Conservation (phyloP, 2,797 vertebrate species). For the Pyrocephalus nanus region DNA sequence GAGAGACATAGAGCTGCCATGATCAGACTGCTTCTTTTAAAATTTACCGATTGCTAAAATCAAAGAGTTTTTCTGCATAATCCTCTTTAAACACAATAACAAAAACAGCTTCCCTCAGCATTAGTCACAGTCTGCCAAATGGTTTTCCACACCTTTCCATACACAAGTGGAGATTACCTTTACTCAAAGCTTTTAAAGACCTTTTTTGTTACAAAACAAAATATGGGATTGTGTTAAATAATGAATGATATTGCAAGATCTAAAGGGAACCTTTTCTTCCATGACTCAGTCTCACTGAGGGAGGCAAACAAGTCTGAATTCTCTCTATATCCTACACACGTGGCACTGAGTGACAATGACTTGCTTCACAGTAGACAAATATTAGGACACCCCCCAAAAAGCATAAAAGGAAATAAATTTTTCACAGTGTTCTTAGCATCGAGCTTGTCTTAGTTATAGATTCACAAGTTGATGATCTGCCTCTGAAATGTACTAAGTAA, state of each 20-base stretch:
- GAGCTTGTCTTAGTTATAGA: not conserved
- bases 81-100: conserved; percentile 1
- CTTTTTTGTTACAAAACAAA: not conserved
- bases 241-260: not conserved
- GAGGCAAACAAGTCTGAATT: not conserved
- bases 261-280: not conserved
- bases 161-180: not conserved
- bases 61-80: not conserved
- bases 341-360: not conserved
- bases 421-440: not conserved
- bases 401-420: not conserved
- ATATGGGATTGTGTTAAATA: not conserved
- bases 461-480: not conserved
- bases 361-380: not conserved
- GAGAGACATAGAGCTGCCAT: not conserved
- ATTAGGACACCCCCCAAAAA: not conserved
- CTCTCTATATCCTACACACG: not conserved
- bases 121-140: not conserved
- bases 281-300: not conserved
- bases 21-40: conserved; percentile 4
- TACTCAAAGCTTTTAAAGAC: not conserved
- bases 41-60: conserved; percentile 22
- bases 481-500: not conserved
- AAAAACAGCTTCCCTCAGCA: not conserved
- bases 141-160: not conserved